phyloP scores from a whole-genome alignment of 2,113 vertebrate species.

The Sphyrna mokarran region DNA sequence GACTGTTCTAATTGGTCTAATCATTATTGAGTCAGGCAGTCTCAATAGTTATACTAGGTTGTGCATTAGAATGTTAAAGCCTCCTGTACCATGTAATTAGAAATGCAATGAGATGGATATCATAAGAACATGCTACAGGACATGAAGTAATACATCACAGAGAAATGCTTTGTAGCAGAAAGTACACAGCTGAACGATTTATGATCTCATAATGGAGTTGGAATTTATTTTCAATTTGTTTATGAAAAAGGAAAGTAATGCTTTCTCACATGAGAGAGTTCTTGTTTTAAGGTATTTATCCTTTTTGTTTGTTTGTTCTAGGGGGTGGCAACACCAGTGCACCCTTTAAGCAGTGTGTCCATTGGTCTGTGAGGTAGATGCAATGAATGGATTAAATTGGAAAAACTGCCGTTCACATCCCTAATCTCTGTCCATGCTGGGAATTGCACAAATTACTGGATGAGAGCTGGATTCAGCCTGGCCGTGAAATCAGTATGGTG shows the following conservation, averaged over 20 bases:
- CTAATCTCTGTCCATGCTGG: neutral
- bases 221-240: constrained; percentile 9
- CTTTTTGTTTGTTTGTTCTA: neutral
- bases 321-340: neutral
- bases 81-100: neutral
- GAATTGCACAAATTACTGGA: neutral
- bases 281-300: neutral
- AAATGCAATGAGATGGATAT: constrained; percentile 9
- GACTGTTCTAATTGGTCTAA: neutral
- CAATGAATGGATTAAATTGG: neutral
- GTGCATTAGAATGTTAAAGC: neutral
- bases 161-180: neutral
- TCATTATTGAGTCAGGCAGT: constrained; percentile 22
- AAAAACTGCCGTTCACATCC: neutral
- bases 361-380: neutral
- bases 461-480: neutral
- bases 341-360: neutral
- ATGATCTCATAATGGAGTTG: neutral
- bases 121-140: constrained; percentile 20
- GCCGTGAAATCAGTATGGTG: neutral
- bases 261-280: neutral
- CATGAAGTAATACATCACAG: neutral
- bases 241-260: neutral
- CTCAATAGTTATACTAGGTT: neutral
- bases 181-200: neutral